phyloP scores from a whole-genome alignment of 2,888 invertebrate genomes.

The Drosophila atripex region DNA sequence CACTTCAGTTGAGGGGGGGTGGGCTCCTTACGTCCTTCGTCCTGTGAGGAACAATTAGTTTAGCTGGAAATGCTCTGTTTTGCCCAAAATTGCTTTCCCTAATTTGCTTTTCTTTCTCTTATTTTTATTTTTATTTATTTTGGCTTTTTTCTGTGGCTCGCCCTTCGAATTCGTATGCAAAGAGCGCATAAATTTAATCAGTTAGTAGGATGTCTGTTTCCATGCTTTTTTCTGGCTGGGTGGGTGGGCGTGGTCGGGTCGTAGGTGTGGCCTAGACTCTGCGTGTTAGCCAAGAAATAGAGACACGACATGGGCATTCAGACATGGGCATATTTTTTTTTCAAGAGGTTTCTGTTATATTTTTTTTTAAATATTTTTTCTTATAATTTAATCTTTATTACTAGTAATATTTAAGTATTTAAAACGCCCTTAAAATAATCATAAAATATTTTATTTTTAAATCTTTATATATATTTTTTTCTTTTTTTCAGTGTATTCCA shows the following conservation, averaged over 20 bases:
- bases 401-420: too few relatives aligned
- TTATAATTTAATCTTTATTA: too few relatives aligned
- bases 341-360: too few relatives aligned
- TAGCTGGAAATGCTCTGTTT: conserved; percentile 7
- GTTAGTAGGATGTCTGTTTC: conserved; percentile 30
- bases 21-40: not conserved
- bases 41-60: conserved; percentile 30
- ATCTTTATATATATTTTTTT: too few relatives aligned
- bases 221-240: conserved; percentile 18
- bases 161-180: conserved; percentile 51
- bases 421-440: too few relatives aligned
- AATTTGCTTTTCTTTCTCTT: conserved; percentile 25
- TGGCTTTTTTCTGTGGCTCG: conserved; percentile 6
- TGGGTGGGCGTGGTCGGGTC: conserved; percentile 29
- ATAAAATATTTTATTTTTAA: too few relatives aligned
- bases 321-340: not conserved
- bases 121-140: conserved; percentile 15
- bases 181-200: conserved; percentile 69
- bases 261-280: conserved; percentile 43
- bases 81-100: conserved; percentile 28
- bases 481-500: conserved; percentile 9
- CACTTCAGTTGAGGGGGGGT: conserved; percentile 1
- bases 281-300: conserved; percentile 33
- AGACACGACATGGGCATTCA: conserved; percentile 18
- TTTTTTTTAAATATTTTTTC: too few relatives aligned